Conservation (phyloP, 2,888 invertebrate genomes). For the Drosophila villosipedis region DNA sequence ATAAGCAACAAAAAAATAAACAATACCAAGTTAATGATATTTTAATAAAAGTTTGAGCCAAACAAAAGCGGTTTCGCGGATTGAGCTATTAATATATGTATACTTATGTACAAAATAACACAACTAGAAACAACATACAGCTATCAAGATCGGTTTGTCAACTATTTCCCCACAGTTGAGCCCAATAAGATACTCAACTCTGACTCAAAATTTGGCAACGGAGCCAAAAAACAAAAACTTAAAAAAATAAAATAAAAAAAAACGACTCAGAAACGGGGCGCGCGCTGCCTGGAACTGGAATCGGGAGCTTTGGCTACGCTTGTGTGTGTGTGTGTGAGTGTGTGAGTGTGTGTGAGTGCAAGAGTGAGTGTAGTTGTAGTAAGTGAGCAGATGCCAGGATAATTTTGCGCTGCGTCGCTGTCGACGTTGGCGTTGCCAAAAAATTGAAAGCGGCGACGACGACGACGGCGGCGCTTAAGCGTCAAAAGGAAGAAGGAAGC, state of each 20-base stretch:
- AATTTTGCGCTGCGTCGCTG: constrained; percentile 48
- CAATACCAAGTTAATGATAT: background rate
- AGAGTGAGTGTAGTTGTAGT: constrained; percentile 6
- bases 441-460: constrained; percentile 44
- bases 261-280: constrained; percentile 16
- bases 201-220: constrained; percentile 23
- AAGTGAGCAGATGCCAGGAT: constrained; percentile 63
- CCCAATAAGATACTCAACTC: background rate
- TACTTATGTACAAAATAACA: background rate
- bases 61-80: background rate
- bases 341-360: background rate
- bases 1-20: background rate
- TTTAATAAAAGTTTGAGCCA: background rate
- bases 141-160: background rate
- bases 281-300: constrained; percentile 47
- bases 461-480: constrained; percentile 67
- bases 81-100: background rate
- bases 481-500: constrained; percentile 78
- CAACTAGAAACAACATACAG: background rate
- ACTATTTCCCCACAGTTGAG: background rate
- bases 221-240: background rate
- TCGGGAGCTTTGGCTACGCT: constrained; percentile 52
- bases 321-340: background rate
- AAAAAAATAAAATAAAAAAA: background rate
- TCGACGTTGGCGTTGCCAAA: constrained; percentile 70